These are phyloP conservation scores for Phrixothrix hirtus DNA, from an alignment of 2,888 invertebrate species.

Conservation along the genomic window DNA sequence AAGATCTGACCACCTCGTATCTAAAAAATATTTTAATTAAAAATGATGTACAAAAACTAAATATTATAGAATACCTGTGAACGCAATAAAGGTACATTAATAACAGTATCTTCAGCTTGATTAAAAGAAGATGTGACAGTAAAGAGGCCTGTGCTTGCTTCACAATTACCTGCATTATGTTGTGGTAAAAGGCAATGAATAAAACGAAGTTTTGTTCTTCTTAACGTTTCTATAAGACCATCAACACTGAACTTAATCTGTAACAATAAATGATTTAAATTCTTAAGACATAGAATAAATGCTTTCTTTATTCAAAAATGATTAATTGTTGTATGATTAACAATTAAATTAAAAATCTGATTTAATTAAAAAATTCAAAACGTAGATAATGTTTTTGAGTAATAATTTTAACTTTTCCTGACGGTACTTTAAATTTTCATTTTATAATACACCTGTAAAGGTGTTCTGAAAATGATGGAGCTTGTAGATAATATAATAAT, in stretches of 20 bases:
- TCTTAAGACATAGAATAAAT: no score
- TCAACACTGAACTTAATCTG: constrained; percentile 76
- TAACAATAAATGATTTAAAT: constrained; percentile 35
- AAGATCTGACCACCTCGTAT: constrained; percentile 88
- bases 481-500: no score
- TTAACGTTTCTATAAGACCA: constrained; percentile 86
- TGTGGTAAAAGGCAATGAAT: constrained; percentile 84
- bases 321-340: no score
- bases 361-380: no score
- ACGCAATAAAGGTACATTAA: constrained; percentile 85
- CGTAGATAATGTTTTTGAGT: no score
- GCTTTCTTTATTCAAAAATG: no score
- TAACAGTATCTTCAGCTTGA: constrained; percentile 57
- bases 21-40: constrained; percentile 55
- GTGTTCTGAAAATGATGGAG: no score
- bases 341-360: no score
- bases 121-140: constrained; percentile 54
- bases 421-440: no score
- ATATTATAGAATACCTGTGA: constrained; percentile 68
- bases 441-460: no score
- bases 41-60: background rate
- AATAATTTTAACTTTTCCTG: no score
- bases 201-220: constrained; percentile 86
- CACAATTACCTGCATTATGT: constrained; percentile 71
- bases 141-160: constrained; percentile 58